Evolutionary conservation across 2,888 invertebrate genomes (phyloP).

Genomic region (Rhogogaster chlorosoma): DNA sequence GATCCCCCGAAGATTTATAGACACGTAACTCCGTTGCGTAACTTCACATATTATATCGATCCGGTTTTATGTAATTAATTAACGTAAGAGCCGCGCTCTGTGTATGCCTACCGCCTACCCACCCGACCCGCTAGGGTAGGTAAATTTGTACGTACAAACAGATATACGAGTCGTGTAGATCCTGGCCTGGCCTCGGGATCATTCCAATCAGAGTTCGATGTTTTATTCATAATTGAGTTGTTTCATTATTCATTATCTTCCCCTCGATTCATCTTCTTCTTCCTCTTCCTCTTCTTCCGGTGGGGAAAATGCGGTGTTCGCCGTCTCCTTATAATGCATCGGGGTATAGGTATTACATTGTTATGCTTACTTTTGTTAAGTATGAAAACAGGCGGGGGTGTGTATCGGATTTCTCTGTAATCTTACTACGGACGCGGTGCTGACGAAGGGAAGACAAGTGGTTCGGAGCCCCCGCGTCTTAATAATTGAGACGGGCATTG

Average conservation of each 20-base stretch:
- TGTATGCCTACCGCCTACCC: too few species aligned
- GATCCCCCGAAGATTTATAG: neutral
- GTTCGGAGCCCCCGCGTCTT: slow-evolving; percentile 13
- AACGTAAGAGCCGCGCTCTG: neutral
- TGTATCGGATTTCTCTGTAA: slow-evolving; percentile 7
- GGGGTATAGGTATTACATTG: neutral
- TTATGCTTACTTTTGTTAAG: neutral
- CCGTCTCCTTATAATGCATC: neutral
- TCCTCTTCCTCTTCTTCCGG: neutral
- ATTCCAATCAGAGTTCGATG: slow-evolving; percentile 64
- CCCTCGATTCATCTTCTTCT: too few species aligned
- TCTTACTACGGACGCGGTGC: neutral
- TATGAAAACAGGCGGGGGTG: neutral
- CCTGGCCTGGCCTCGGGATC: slow-evolving; percentile 49
- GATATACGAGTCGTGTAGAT: slow-evolving; percentile 44
- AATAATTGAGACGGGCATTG: slow-evolving; percentile 36
- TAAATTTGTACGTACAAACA: neutral
- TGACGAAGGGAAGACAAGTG: slow-evolving; percentile 31
- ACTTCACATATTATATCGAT: neutral
- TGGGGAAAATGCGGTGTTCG: neutral
- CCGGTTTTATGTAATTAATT: slow-evolving; percentile 5
- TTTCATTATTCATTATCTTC: slow-evolving; percentile 62
- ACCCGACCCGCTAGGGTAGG: neutral
- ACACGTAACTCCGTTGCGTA: neutral
- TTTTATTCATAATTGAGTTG: slow-evolving; percentile 75